Percentiles rank a stretch among this genome's conserved stretches.
These are phyloP conservation scores for Oriolus oriolus DNA, from an alignment of 2,113 vertebrate species.

Conservation along the genomic window DNA sequence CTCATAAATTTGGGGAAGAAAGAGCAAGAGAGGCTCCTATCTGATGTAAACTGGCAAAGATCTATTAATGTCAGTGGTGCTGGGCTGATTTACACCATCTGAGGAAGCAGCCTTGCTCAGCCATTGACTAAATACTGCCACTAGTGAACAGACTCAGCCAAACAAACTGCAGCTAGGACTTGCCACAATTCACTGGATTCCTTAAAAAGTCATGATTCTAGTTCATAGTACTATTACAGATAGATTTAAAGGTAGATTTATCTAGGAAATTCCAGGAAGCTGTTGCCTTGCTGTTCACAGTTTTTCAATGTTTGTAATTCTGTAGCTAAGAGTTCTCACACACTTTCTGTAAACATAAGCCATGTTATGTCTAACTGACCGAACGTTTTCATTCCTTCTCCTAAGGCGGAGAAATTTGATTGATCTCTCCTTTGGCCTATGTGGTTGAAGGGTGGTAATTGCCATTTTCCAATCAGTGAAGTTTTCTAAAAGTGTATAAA, in stretches of 20 bases:
- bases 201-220: background rate
- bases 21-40: slow-evolving; percentile 12
- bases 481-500: no score
- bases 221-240: background rate
- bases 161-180: background rate
- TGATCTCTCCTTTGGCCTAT: no score
- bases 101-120: background rate
- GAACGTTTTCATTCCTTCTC: no score
- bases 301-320: no score
- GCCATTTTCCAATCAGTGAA: no score
- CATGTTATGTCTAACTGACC: no score
- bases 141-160: background rate
- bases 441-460: no score
- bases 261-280: background rate
- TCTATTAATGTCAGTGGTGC: background rate
- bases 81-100: slow-evolving; percentile 20
- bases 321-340: no score
- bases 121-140: background rate
- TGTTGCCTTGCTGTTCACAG: no score
- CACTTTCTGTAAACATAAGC: no score
- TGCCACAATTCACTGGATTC: background rate
- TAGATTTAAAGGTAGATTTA: background rate
- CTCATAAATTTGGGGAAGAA: slow-evolving; percentile 62
- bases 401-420: no score
- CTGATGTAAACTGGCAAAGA: slow-evolving; percentile 19